Percentiles rank a stretch among this genome's conserved stretches.
Conservation (phyloP, 1,140 invertebrate genomes). For the Hestina assimilis region DNA sequence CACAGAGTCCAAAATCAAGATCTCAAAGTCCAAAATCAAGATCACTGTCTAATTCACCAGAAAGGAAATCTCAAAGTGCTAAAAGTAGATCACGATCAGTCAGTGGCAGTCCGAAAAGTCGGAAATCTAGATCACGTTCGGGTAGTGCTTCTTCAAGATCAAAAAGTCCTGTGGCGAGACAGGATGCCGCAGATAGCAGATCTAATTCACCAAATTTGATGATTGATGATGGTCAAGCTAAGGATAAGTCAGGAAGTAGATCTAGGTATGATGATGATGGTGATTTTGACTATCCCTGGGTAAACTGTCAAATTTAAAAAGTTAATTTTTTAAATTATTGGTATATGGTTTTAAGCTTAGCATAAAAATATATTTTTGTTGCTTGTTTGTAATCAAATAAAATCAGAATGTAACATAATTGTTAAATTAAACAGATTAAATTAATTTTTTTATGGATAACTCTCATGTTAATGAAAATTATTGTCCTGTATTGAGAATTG, state of each 20-base stretch:
- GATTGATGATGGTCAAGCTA: conserved; percentile 74
- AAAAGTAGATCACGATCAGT: conserved; percentile 56
- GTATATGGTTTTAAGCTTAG: no score
- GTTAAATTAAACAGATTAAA: no score
- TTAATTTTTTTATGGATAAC: no score
- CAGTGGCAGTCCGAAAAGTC: conserved; percentile 62
- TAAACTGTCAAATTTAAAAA: no score
- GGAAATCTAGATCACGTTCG: conserved; percentile 58
- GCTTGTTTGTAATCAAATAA: not conserved
- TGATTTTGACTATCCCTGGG: not conserved
- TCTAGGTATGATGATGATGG: conserved; percentile 51
- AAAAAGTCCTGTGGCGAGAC: conserved; percentile 62
- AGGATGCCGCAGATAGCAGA: conserved; percentile 69
- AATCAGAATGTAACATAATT: no score
- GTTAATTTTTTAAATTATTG: no score
- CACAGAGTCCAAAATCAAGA: conserved; percentile 50
- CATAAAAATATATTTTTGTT: no score
- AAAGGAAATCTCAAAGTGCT: conserved; percentile 40
- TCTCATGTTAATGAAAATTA: no score
- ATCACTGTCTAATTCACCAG: conserved; percentile 62
- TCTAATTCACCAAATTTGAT: conserved; percentile 80
- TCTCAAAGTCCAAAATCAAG: conserved; percentile 67
- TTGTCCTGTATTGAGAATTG: no score
- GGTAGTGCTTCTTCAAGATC: conserved; percentile 63
- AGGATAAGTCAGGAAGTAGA: conserved; percentile 58